phyloP scores from a whole-genome alignment of 1,140 invertebrate genomes.

The Sesamia nonagrioides region DNA sequence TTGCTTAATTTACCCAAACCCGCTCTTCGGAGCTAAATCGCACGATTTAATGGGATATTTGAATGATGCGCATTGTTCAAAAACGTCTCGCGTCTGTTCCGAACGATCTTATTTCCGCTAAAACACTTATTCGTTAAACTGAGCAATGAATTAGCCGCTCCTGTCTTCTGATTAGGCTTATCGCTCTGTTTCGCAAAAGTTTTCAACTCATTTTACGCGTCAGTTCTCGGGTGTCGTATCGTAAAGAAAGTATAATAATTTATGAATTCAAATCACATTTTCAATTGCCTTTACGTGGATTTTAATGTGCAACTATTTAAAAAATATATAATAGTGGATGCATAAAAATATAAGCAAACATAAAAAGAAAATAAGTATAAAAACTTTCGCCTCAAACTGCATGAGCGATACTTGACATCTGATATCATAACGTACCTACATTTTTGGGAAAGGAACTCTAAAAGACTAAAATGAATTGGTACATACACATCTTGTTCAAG shows the following conservation, averaged over 20 bases:
- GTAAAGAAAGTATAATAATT: not conserved
- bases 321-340: not conserved
- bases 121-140: constrained; percentile 51
- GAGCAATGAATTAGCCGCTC: constrained; percentile 44
- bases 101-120: constrained; percentile 61
- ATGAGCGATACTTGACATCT: constrained; percentile 21
- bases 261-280: not conserved
- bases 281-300: not conserved
- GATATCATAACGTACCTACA: constrained; percentile 28
- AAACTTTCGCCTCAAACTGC: not conserved
- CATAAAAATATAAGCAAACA: not conserved
- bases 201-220: constrained; percentile 15
- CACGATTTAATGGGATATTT: constrained; percentile 80
- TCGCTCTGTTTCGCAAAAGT: constrained; percentile 19
- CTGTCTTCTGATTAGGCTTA: constrained; percentile 34
- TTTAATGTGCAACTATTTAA: not conserved
- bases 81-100: constrained; percentile 67
- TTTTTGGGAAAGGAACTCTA: constrained; percentile 17
- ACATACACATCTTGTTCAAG: constrained; percentile 24
- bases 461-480: constrained; percentile 26
- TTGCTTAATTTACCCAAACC: constrained; percentile 82
- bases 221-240: not conserved
- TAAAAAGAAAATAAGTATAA: constrained; percentile 7
- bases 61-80: constrained; percentile 80
- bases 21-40: constrained; percentile 75